Evolutionary conservation across 2,113 vertebrate species (phyloP).

Genomic region (Thalassarche chlororhynchos): DNA sequence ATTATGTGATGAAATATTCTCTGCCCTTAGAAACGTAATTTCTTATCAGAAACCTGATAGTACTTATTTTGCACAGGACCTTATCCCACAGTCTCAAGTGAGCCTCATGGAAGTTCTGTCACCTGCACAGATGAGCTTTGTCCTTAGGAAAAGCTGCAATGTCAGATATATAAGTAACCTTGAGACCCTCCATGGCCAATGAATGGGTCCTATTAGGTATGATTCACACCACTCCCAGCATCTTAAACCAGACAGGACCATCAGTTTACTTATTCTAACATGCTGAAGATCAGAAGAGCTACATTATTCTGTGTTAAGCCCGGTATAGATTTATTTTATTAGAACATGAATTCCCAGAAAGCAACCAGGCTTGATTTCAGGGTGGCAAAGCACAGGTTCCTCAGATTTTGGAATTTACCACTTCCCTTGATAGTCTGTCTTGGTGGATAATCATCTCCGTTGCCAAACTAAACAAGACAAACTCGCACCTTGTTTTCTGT

Average conservation of each 20-base stretch:
- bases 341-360: neutral
- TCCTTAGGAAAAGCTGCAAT: neutral
- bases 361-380: neutral
- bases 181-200: neutral
- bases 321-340: neutral
- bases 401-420: neutral
- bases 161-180: neutral
- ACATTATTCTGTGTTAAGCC: neutral
- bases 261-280: neutral
- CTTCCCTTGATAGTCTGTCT: neutral
- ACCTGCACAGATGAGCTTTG: neutral
- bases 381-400: neutral
- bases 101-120: neutral
- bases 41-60: neutral
- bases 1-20: neutral
- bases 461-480: neutral
- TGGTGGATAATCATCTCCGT: neutral
- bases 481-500: neutral
- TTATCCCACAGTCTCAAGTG: neutral
- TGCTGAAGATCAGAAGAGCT: neutral
- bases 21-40: neutral
- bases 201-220: neutral
- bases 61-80: neutral
- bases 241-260: neutral
- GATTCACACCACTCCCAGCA: neutral